Conservation (phyloP, 2,797 vertebrate species). For the Aldrovandia affinis region DNA sequence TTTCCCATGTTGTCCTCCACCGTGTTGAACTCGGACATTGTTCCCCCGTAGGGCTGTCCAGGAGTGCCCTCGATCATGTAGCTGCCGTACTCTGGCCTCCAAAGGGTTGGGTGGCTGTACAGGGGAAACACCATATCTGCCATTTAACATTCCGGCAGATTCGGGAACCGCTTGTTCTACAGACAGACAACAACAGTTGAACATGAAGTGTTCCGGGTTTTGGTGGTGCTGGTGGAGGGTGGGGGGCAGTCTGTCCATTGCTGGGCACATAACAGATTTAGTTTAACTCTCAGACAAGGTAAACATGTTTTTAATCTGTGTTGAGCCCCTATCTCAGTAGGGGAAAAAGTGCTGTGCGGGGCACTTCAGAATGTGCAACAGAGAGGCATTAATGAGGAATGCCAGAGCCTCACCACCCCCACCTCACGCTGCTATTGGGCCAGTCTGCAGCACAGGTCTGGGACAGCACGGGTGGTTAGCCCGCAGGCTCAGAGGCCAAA, state of each 20-base stretch:
- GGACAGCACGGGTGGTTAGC: conserved; percentile 52
- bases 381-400: conserved; percentile 74
- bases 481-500: conserved; percentile 51
- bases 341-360: conserved; percentile 46
- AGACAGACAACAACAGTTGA: background rate
- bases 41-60: conserved; percentile 94
- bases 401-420: conserved; percentile 58
- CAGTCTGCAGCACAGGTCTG: conserved; percentile 55
- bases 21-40: conserved; percentile 98
- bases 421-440: conserved; percentile 54
- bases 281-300: conserved; percentile 13
- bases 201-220: background rate
- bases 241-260: background rate
- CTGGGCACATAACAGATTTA: background rate
- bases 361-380: conserved; percentile 61
- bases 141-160: background rate
- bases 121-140: background rate
- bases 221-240: background rate
- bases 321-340: conserved; percentile 44
- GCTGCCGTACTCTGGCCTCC: conserved; percentile 96
- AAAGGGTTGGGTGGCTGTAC: conserved; percentile 92
- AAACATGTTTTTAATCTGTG: conserved; percentile 29
- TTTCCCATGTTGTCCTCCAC: conserved; percentile 97
- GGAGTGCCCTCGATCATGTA: conserved; percentile 99
- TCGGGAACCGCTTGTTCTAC: too few species aligned